Conservation (phyloP, 2,888 invertebrate species). For the Aporophyla lueneburgensis region DNA sequence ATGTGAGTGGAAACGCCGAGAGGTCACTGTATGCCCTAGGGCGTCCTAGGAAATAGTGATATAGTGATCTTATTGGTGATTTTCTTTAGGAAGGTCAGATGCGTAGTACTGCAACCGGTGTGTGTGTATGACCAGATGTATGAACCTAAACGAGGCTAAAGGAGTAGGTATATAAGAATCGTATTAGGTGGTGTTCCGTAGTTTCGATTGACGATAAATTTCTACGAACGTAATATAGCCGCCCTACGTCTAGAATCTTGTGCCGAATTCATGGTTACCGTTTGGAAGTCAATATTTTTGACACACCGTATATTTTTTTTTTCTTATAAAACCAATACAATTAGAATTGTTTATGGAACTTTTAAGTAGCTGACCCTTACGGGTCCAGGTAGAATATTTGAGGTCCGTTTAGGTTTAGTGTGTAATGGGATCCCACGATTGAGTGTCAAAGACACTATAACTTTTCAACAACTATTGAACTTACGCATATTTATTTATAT, state of each 20-base stretch:
- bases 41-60: too few relatives aligned
- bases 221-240: too few relatives aligned
- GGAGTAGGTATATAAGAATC: too few relatives aligned
- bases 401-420: constrained; percentile 2
- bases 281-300: background rate
- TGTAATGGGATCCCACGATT: background rate
- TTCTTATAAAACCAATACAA: background rate
- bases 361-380: background rate
- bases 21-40: too few relatives aligned
- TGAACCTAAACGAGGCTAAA: too few relatives aligned
- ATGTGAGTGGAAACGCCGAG: too few relatives aligned
- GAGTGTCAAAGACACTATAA: constrained; percentile 6
- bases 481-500: background rate
- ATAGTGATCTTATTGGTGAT: too few relatives aligned
- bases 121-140: too few relatives aligned
- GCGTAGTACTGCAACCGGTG: too few relatives aligned
- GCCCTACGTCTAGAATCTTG: background rate
- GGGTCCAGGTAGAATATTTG: background rate
- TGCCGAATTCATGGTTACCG: background rate
- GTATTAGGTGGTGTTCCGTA: too few relatives aligned
- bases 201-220: too few relatives aligned
- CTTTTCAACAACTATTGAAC: background rate
- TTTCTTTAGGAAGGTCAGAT: too few relatives aligned
- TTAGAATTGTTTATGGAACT: background rate
- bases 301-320: background rate